phyloP scores from a whole-genome alignment of 2,113 vertebrate genomes.

The Chiloscyllium plagiosum region DNA sequence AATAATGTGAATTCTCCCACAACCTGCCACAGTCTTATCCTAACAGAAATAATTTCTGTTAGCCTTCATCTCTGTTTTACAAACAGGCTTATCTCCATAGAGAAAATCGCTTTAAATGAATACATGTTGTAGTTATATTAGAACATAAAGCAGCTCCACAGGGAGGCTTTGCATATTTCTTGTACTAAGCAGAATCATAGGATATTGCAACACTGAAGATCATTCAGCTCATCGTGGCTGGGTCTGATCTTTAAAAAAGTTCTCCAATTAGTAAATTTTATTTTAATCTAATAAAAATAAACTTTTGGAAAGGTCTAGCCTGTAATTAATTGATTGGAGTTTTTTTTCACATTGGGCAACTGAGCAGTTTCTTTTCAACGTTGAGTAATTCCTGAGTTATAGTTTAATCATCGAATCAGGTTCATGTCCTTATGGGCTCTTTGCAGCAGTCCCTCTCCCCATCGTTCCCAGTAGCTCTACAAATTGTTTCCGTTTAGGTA shows the following conservation, averaged over 20 bases:
- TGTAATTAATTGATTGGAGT: background rate
- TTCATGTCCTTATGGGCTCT: too few relatives aligned
- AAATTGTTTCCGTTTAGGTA: too few relatives aligned
- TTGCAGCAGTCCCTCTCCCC: too few relatives aligned
- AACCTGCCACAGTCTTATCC: background rate
- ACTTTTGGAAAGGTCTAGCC: background rate
- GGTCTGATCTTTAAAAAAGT: background rate
- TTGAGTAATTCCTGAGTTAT: background rate
- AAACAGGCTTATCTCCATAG: background rate
- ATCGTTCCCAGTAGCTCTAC: too few relatives aligned
- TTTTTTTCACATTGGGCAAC: background rate
- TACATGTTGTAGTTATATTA: background rate
- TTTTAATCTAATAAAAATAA: background rate
- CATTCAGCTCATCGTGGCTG: background rate
- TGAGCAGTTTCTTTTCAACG: background rate
- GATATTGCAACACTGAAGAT: background rate
- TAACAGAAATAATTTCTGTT: background rate
- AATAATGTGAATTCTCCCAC: background rate
- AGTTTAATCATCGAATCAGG: too few relatives aligned
- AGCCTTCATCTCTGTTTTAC: background rate
- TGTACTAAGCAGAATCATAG: background rate
- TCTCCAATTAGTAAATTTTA: background rate
- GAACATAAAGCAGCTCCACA: background rate
- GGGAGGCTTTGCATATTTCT: background rate
- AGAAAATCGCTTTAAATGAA: background rate